These are phyloP conservation scores for Meteorus sp. DNA, from an alignment of 1,140 invertebrate genomes.

Conservation along the genomic window DNA sequence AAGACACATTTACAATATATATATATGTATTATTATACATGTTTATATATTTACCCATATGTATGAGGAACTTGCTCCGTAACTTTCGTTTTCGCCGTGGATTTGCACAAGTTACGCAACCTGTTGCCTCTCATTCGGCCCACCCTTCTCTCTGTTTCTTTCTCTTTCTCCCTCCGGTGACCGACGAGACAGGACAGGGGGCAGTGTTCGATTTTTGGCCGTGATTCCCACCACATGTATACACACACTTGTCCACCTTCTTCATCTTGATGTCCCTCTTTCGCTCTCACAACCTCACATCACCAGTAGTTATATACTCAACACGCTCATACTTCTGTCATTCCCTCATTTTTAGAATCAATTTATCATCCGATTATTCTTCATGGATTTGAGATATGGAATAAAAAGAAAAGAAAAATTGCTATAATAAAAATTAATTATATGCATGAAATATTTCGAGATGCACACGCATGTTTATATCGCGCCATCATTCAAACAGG, in stretches of 20 bases:
- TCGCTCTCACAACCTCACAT: neutral
- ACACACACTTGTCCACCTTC: conserved; percentile 13
- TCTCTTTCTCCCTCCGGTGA: neutral
- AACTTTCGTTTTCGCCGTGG: conserved; percentile 28
- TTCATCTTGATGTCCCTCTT: neutral
- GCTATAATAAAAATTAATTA: conserved; percentile 1
- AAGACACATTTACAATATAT: neutral
- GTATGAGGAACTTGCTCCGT: conserved; percentile 20
- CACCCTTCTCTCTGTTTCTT: conserved; percentile 10
- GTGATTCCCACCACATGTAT: conserved; percentile 11
- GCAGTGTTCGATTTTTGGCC: conserved; percentile 17
- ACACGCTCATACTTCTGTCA: neutral
- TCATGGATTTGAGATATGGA: neutral
- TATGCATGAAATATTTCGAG: neutral
- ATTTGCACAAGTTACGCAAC: conserved; percentile 24
- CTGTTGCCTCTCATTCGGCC: conserved; percentile 19
- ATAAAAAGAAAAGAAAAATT: neutral
- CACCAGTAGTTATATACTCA: too few species aligned
- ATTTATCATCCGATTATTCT: conserved; percentile 4
- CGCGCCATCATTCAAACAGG: neutral
- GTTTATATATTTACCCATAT: neutral
- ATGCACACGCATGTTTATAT: neutral
- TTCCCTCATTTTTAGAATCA: neutral
- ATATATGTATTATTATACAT: conserved; percentile 2
- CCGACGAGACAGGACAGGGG: neutral